Base-by-base conservation (phyloP, 2,113 vertebrate genomes). In the Proteles cristata region DNA sequence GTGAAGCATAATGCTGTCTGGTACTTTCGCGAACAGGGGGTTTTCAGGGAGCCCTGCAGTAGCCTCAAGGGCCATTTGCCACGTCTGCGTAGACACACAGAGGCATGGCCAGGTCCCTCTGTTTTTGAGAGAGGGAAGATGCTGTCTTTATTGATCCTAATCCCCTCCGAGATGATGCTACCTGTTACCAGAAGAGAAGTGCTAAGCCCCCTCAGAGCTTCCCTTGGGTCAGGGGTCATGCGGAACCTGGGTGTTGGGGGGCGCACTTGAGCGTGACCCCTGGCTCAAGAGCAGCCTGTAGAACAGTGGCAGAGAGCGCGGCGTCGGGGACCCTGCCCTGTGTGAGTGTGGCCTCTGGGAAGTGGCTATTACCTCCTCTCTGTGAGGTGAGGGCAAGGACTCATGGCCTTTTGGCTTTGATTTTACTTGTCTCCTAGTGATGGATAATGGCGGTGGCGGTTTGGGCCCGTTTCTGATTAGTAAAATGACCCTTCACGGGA, bases 311-410 rank as follows among this genome's bases (percentile, higher is more conserved):
- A 9, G 87, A 81, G 94, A 61, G 81, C 79, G 94, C 97, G 95
- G 71, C 2, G 45, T 88, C 96, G 97, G 53, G 97, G 88, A 92
- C 97, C 97, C 66, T 50, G 84, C 82, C 96, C 82, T 73, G 73
- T 85, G 91, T 97, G 98, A 97, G 98, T 82, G 94, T 96, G 89
- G 95, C 96, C 93, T 98, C 98, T 84, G 68, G 98, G 92, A 83
- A 93, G 91, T 84, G 26, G 26, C 97, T 88, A 91, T 97, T 96
- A 96, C 90, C 85, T 81, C 93, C 87, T 96, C 71, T 85, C 71
- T 95, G 15, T 65, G 96, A 97, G 58, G 95, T 11, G 35, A 95
- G 93, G 97, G 90, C n/a, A 80, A 96, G 96, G 65, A 97, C 90
- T 98, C 93, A 92, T 71, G 95, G 96, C 98, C 96, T 98, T 89